Evolutionary conservation across 2,113 vertebrate species (phyloP).

Genomic region (Caranx ignobilis): DNA sequence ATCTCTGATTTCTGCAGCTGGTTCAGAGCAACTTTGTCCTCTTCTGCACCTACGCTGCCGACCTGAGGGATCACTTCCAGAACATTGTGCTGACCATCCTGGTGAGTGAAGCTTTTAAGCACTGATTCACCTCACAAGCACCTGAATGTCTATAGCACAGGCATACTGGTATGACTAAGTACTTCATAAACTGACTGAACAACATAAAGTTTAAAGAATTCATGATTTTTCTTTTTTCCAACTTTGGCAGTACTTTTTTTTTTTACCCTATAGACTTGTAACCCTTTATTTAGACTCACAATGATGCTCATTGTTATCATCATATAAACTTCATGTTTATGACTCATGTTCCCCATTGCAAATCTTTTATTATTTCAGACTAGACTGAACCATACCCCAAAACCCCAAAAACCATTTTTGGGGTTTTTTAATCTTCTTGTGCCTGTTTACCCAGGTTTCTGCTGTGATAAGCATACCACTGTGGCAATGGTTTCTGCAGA

Average conservation of each 20-base stretch:
- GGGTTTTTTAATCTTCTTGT: not conserved
- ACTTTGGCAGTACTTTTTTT: no score
- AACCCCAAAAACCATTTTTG: not conserved
- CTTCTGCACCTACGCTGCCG: constrained; percentile 93
- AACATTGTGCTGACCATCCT: constrained; percentile 94
- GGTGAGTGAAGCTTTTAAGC: constrained; percentile 83
- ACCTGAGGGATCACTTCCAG: constrained; percentile 91
- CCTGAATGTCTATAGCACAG: not conserved
- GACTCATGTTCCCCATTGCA: not conserved
- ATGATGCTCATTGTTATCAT: not conserved
- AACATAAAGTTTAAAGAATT: not conserved
- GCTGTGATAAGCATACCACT: constrained; percentile 92
- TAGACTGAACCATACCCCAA: not conserved
- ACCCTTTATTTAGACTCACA: not conserved
- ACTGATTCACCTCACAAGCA: not conserved
- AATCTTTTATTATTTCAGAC: not conserved
- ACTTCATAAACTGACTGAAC: not conserved
- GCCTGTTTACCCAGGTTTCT: constrained; percentile 84
- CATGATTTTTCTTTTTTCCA: not conserved
- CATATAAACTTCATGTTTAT: not conserved
- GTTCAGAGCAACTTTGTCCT: constrained; percentile 96
- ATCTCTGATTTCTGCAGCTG: constrained; percentile 84
- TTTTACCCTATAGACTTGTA: no score
- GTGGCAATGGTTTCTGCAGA: constrained; percentile 95
- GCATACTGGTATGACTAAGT: not conserved